phyloP scores from a whole-genome alignment of 2,113 vertebrate species.

The Dasyurus viverrinus region DNA sequence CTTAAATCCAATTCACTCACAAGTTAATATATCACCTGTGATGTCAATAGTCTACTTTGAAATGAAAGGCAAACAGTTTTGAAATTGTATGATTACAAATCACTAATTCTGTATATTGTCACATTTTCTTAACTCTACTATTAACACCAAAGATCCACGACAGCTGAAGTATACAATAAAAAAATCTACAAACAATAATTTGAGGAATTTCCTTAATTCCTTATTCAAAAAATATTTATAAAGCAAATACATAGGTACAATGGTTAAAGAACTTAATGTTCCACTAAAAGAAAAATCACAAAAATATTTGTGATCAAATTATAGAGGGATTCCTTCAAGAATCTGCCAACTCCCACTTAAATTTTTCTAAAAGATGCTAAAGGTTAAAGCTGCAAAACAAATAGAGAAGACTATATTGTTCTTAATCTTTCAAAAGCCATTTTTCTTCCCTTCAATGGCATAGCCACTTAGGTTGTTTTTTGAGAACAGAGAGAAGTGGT shows the following conservation, averaged over 20 bases:
- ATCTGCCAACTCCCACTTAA: not conserved
- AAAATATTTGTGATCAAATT: not conserved
- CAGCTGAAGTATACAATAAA: not conserved
- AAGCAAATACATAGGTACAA: not conserved
- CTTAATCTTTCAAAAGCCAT: not conserved
- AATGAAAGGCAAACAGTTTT: not conserved
- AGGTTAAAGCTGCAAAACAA: not conserved
- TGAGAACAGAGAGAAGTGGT: not conserved
- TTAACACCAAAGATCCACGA: not conserved
- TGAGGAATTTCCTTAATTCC: not conserved
- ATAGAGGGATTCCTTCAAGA: not conserved
- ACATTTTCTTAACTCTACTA: not conserved
- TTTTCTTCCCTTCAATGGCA: not conserved
- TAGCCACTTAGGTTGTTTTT: not conserved
- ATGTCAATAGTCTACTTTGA: not conserved
- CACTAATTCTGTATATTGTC: not conserved
- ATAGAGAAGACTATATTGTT: not conserved
- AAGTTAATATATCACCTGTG: not conserved
- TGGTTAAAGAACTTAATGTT: not conserved
- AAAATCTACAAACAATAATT: not conserved
- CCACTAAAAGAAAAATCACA: not conserved
- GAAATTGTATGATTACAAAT: not conserved
- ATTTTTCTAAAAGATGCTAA: not conserved
- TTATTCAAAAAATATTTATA: not conserved
- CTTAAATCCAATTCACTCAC: not conserved